phyloP scores from a whole-genome alignment of 2,113 vertebrate genomes.

The Ophiodon elongatus region DNA sequence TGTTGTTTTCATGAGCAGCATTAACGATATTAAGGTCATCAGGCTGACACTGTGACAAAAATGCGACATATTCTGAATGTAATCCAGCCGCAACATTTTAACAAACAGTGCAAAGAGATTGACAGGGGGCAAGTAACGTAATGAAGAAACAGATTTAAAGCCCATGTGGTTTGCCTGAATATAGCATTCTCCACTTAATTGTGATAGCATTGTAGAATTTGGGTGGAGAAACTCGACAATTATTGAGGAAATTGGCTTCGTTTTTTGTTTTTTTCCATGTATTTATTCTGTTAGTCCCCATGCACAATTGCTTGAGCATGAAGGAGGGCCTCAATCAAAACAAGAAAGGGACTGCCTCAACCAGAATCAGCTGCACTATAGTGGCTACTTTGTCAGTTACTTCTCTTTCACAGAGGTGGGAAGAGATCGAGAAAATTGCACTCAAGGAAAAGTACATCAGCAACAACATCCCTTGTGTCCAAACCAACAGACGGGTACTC shows the following conservation, averaged over 20 bases:
- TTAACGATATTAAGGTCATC: not conserved
- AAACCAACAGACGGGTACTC: not conserved
- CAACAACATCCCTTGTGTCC: too few species aligned
- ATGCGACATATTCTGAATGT: not conserved
- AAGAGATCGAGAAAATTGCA: too few species aligned
- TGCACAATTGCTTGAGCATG: not conserved
- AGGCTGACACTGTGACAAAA: not conserved
- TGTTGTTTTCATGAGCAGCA: not conserved
- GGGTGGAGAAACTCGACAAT: not conserved
- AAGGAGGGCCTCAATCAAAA: constrained; percentile 18
- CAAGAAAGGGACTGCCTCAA: constrained; percentile 1
- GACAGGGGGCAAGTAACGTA: not conserved
- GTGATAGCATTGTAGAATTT: not conserved
- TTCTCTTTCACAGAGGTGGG: not conserved
- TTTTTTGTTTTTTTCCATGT: not conserved
- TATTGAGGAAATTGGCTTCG: not conserved
- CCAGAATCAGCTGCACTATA: not conserved
- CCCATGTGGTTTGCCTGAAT: not conserved
- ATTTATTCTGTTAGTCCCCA: constrained; percentile 4
- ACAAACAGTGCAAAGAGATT: not conserved
- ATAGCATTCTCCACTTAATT: not conserved
- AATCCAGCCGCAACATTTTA: not conserved
- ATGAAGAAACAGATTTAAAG: not conserved
- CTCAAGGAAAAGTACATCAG: too few species aligned
- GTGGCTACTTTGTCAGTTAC: not conserved